Conservation (phyloP, 2,797 vertebrate genomes). For the Petrocephalus schoutedeni region DNA sequence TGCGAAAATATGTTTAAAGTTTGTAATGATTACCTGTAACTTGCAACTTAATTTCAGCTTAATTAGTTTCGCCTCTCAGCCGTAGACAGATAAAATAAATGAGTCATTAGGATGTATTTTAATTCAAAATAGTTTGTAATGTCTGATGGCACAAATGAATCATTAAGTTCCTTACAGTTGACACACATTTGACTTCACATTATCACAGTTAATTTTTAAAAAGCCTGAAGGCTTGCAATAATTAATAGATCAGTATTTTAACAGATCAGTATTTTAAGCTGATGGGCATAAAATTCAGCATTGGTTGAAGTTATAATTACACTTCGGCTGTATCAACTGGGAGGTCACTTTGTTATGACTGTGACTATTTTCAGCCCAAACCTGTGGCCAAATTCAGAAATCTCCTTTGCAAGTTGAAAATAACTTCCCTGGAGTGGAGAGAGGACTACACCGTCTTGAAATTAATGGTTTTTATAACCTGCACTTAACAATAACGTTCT, state of each 20-base stretch:
- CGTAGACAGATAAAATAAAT: neutral
- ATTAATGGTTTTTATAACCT: neutral
- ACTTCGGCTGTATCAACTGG: neutral
- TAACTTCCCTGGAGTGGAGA: neutral
- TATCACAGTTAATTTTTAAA: constrained; percentile 6
- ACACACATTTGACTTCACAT: constrained; percentile 7
- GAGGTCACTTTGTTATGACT: neutral
- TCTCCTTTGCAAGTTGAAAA: neutral
- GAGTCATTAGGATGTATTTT: neutral
- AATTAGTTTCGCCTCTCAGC: neutral
- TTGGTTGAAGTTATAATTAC: neutral
- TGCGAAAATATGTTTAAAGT: neutral
- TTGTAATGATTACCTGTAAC: neutral
- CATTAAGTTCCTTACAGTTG: neutral
- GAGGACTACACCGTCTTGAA: neutral
- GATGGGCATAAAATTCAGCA: neutral
- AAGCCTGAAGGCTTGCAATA: neutral
- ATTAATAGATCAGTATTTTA: constrained; percentile 3
- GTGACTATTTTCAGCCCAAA: neutral
- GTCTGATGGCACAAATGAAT: neutral
- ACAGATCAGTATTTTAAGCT: neutral
- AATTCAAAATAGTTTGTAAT: neutral
- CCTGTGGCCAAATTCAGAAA: neutral
- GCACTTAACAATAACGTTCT: neutral
- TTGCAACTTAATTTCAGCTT: constrained; percentile 1